A percentile compares a stretch with the other conserved stretches of the same genome.
These are phyloP conservation scores for Chlorodrepanis virens DNA, from an alignment of 2,113 vertebrate species.

Conservation along the genomic window DNA sequence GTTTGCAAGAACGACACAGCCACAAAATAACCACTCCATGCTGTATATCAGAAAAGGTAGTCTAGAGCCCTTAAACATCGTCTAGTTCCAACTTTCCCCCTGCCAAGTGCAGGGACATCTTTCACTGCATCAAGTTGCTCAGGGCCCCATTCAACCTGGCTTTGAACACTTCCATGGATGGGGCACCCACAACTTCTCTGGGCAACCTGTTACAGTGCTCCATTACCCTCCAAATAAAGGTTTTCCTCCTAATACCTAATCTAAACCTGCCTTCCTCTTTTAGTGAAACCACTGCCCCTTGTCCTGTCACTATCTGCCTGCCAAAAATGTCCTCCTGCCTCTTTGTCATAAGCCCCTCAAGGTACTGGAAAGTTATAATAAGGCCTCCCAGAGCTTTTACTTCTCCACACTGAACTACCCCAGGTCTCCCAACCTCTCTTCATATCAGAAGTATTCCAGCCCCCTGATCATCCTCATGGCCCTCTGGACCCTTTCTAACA, in stretches of 20 bases:
- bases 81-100: neutral
- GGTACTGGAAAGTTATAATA: neutral
- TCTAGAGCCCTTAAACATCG: neutral
- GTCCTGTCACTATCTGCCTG: neutral
- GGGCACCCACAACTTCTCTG: neutral
- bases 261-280: neutral
- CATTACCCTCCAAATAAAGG: neutral
- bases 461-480: neutral
- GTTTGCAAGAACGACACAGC: neutral
- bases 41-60: neutral
- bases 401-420: neutral
- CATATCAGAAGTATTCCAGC: neutral
- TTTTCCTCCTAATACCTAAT: neutral
- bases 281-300: neutral
- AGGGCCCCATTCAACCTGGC: neutral
- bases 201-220: neutral
- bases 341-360: neutral
- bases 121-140: neutral
- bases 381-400: neutral
- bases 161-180: neutral
- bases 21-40: rapidly evolving
- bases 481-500: neutral
- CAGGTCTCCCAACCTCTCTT: neutral
- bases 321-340: neutral
- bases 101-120: neutral